phyloP scores from a whole-genome alignment of 2,888 invertebrate genomes.

The Mythimna vitellina region DNA sequence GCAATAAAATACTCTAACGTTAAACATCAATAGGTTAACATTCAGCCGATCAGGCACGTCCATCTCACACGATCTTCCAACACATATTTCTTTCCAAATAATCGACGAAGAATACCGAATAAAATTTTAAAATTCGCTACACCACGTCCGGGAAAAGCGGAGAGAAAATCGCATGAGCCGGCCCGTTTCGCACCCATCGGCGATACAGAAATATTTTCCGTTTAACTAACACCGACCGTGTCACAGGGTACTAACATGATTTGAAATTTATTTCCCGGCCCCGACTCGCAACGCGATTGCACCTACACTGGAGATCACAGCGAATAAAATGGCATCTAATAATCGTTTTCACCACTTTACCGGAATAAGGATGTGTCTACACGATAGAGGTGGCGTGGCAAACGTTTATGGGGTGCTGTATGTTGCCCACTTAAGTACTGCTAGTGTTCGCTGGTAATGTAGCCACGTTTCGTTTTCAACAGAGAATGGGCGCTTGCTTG shows the following conservation, averaged over 20 bases:
- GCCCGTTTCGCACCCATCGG: constrained; percentile 77
- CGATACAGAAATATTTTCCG: constrained; percentile 86
- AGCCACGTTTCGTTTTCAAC: not conserved
- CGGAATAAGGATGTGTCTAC: constrained; percentile 31
- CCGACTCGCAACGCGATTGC: constrained; percentile 67
- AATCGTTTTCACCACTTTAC: constrained; percentile 51
- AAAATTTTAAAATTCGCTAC: constrained; percentile 64
- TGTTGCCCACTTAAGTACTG: constrained; percentile 6
- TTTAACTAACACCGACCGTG: constrained; percentile 81
- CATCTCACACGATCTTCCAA: not conserved
- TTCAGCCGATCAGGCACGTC: not conserved
- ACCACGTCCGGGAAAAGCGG: constrained; percentile 61
- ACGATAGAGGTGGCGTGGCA: constrained; percentile 16
- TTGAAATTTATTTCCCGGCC: constrained; percentile 83
- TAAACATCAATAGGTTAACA: not conserved
- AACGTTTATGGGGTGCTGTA: constrained; percentile 8
- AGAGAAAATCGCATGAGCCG: constrained; percentile 80
- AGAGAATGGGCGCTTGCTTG: not conserved
- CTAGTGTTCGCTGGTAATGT: not conserved
- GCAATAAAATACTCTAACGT: not conserved
- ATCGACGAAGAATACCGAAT: constrained; percentile 54
- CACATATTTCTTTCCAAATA: constrained; percentile 16
- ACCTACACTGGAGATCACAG: constrained; percentile 55
- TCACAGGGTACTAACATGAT: constrained; percentile 81
- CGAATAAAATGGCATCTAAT: constrained; percentile 63